Base-by-base conservation (phyloP, 1,140 invertebrate species). In the Episyrphus balteatus region DNA sequence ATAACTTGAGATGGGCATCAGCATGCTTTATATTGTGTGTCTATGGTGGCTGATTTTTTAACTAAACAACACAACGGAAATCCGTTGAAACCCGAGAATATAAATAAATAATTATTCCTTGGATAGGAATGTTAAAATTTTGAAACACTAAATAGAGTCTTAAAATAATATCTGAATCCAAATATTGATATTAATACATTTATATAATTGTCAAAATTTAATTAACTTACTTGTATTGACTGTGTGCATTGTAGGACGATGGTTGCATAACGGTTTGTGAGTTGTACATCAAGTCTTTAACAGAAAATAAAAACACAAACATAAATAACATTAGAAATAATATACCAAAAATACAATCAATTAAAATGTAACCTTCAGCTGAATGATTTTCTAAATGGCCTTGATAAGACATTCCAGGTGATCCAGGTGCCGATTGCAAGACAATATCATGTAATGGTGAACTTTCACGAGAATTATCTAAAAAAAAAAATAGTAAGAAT, bases 381-480 rank as follows among this genome's bases (percentile, higher is more conserved):
- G 58, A 48, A 36, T 61, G 59, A 40, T 66, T 59, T 39, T 66
- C 62, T 34, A 62, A 49, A 32, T 32, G 12, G 5, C 26, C 26
- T 18, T 43, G 42, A 43, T 43, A 43, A 12, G 63, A 66, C 52
- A 66, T 56, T 43, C 63, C 63, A 7, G 66, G 66, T 34, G 66
- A 68, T 10, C 64, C 65, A 44, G 66, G 66, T 39, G 66, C 66
- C 13, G 66, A 68, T 57, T 68, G 66, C 32, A 68, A 50, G 42
- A 68, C 62, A 50, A 68, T 64, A 45, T 68, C 66, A 41, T 67
- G 65, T 41, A 68, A 53, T 13, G 66, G 66, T 32, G 66, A 68
- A 57, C 62, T 68, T 45, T 68, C 66, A 21, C 62, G 61, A 40
- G 66, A 68, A 50, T 67, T 66, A 51, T 67, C 64, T 65, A 48